Conservation (phyloP, 1,140 invertebrate species). For the Nylanderia fulva region DNA sequence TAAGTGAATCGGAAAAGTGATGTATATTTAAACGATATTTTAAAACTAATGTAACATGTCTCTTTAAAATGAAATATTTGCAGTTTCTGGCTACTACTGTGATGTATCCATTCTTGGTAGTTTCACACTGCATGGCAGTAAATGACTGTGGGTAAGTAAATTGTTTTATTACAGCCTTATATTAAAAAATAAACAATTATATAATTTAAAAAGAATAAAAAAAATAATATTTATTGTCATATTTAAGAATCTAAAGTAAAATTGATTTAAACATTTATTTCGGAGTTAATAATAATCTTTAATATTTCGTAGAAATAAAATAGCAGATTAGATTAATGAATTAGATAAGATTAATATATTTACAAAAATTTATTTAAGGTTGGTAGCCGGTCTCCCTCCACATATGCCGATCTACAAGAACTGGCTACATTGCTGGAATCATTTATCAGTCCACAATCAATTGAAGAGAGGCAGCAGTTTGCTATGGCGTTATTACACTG, state of each 20-base stretch:
- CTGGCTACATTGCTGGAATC: constrained; percentile 93
- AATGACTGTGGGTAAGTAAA: constrained; percentile 89
- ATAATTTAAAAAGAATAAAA: neutral
- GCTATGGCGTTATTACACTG: constrained; percentile 92
- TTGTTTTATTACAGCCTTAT: neutral
- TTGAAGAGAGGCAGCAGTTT: constrained; percentile 94
- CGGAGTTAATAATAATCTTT: neutral
- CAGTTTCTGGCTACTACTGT: constrained; percentile 91
- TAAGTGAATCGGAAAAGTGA: constrained; percentile 78
- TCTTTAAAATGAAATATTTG: constrained; percentile 77
- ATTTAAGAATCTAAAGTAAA: neutral
- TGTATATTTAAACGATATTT: neutral
- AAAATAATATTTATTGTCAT: neutral
- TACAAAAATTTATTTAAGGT: constrained; percentile 83
- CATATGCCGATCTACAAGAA: constrained; percentile 92
- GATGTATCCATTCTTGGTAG: constrained; percentile 94
- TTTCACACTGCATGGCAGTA: constrained; percentile 95
- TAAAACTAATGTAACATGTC: neutral
- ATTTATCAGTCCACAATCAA: constrained; percentile 90
- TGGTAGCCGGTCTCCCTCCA: constrained; percentile 92
- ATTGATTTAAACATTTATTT: neutral
- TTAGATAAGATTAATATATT: neutral
- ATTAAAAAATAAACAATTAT: constrained; percentile 10
- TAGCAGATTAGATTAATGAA: no score
- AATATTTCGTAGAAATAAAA: neutral